Evolutionary conservation across 2,797 vertebrate genomes (phyloP).

Genomic region (Coregonus ussuriensis): DNA sequence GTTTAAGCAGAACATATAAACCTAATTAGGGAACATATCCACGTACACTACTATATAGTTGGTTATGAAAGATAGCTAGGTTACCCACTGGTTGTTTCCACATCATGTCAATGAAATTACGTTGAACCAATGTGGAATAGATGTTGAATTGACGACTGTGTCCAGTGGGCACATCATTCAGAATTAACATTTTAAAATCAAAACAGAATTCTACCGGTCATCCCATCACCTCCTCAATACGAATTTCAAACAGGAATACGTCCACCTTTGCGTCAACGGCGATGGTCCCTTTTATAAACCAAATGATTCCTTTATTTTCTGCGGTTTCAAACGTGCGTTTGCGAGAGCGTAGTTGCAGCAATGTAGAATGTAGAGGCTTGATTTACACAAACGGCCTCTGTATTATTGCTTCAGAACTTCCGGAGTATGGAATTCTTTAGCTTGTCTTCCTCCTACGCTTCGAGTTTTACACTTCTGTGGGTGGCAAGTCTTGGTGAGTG

Average conservation of each 20-base stretch:
- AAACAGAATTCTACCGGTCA: background rate
- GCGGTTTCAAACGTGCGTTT: slow-evolving; percentile 47
- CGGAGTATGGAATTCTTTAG: slow-evolving; percentile 87
- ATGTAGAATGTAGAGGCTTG: slow-evolving; percentile 31
- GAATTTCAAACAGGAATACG: background rate
- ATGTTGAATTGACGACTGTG: too few relatives aligned
- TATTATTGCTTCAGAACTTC: slow-evolving; percentile 70
- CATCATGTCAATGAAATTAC: too few relatives aligned
- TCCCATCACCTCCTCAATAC: background rate
- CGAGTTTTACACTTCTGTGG: slow-evolving; percentile 86
- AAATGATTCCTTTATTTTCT: background rate
- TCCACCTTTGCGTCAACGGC: slow-evolving; percentile 1
- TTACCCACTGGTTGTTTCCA: too few relatives aligned
- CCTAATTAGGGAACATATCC: background rate
- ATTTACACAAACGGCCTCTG: slow-evolving; percentile 77
- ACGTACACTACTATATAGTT: background rate
- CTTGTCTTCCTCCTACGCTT: slow-evolving; percentile 93
- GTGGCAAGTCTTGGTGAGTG: slow-evolving; percentile 79
- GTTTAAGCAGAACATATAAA: background rate
- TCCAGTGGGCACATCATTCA: background rate
- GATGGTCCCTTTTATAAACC: background rate
- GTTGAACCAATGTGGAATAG: too few relatives aligned
- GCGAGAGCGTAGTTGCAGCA: background rate
- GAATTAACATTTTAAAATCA: background rate
- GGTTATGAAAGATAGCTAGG: background rate